Evolutionary conservation across 1,140 invertebrate species (phyloP), one percentile per base, ranked within the genome.

Genomic region (Drosophila gunungcola): DNA sequence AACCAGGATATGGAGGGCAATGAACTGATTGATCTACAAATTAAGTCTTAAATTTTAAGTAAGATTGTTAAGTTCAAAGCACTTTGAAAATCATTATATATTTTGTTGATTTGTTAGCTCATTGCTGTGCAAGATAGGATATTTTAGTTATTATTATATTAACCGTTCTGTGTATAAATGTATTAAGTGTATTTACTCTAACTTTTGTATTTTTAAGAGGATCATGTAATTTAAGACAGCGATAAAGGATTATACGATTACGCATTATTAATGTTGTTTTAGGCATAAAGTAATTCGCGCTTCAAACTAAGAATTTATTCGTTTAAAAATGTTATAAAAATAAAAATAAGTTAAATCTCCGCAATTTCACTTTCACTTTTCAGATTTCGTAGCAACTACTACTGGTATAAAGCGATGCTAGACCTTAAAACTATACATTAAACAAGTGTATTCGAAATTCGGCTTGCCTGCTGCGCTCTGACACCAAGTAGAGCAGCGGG

Each of bases 1-100:
- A 76, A 80, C 43, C 74, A 91, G 27, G 85, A 91, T 11, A 88
- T 91, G 74, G 90, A 91, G 67, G 82, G 86, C 21, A 90, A 84
- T 51, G 90, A 91, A 72, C 70, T 81, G 46, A 81, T 91, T 38
- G 90, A 91, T 73, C 58, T 90, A 5, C 56, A 73, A n/a, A 16
- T 34, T 0, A 84, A 63, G 16, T 4, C 10, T 0, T 68, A 49
- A 63, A n/a, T 38, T 46, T 46, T 12, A 4, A 45, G 21, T 7
- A 45, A 21, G 7, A 21, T 21, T 25, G 4, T 43, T 9, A 16
- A 43, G 4, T 43, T 21, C 42, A 29, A 29, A 27, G 12, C 0
- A n/a, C 27, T 21, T 2, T 11, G n/a, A 25, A 48, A 27, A n/a
- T 10, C 10, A 34, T 13, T 32, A 4, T 10, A 27, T 2, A 7